phyloP scores from a whole-genome alignment of 64 coral and sea anemone genomes.

The Montipora capricornis region DNA sequence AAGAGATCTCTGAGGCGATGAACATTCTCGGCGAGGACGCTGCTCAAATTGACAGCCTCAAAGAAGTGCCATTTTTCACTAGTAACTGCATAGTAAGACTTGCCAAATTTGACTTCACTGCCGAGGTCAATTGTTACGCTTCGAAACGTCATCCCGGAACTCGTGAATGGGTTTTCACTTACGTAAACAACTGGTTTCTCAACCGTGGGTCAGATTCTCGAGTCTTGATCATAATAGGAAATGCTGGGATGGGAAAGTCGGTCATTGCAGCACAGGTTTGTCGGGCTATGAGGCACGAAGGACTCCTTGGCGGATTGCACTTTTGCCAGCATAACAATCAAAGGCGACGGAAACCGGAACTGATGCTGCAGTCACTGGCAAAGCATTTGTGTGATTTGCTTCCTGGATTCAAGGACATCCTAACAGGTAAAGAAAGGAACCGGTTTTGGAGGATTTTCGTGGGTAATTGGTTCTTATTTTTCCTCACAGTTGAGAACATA shows the following conservation, averaged over 20 bases:
- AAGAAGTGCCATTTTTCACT: slow-evolving; percentile 30
- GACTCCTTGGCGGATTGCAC: slow-evolving; percentile 47
- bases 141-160: slow-evolving; percentile 62
- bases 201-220: slow-evolving; percentile 24
- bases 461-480: too few species aligned
- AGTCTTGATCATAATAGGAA: slow-evolving; percentile 62
- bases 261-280: slow-evolving; percentile 77
- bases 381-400: slow-evolving; percentile 77
- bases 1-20: slow-evolving; percentile 54
- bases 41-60: slow-evolving; percentile 31
- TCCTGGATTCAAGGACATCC: slow-evolving; percentile 66
- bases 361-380: slow-evolving; percentile 79
- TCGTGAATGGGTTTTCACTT: slow-evolving; percentile 61
- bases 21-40: slow-evolving; percentile 44
- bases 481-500: too few species aligned
- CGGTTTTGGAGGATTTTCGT: too few species aligned
- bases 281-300: not conserved
- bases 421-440: slow-evolving; percentile 11
- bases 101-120: slow-evolving; percentile 67
- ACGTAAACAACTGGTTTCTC: slow-evolving; percentile 71
- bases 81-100: slow-evolving; percentile 56
- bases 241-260: slow-evolving; percentile 83
- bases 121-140: slow-evolving; percentile 45
- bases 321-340: slow-evolving; percentile 74
- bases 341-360: slow-evolving; percentile 61